Percentiles rank a stretch among this genome's conserved stretches.
Evolutionary conservation across 2,888 invertebrate species (phyloP).

Genomic region (Maniola hyperantus): DNA sequence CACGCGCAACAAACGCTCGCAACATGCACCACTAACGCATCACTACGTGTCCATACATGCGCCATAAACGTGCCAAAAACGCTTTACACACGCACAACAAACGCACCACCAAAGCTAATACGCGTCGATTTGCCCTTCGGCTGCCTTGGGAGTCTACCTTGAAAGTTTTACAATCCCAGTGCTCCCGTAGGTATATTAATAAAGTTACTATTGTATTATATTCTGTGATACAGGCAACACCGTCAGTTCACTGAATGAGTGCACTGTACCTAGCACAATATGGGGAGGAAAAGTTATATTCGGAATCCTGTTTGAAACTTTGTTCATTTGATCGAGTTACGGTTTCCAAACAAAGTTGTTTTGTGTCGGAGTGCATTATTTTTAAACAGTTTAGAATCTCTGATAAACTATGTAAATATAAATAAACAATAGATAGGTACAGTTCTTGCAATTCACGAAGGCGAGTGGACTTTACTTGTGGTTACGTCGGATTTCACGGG

Average conservation of each 20-base stretch:
- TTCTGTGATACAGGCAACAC: slow-evolving; percentile 13
- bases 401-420: background rate
- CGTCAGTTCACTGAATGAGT: slow-evolving; percentile 44
- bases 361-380: slow-evolving; percentile 10
- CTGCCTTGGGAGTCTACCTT: too few species aligned
- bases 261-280: slow-evolving; percentile 38
- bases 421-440: too few species aligned
- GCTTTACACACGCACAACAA: too few species aligned
- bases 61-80: too few species aligned
- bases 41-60: too few species aligned
- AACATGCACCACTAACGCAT: too few species aligned
- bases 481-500: too few species aligned
- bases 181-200: slow-evolving; percentile 2
- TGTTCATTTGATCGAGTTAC: slow-evolving; percentile 32
- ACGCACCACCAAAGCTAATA: too few species aligned
- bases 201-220: slow-evolving; percentile 4
- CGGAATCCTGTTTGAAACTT: slow-evolving; percentile 38
- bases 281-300: slow-evolving; percentile 41
- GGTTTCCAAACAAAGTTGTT: slow-evolving; percentile 30
- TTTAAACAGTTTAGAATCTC: slow-evolving; percentile 10
- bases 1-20: too few species aligned
- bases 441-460: too few species aligned
- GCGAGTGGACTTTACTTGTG: too few species aligned
- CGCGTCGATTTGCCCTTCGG: too few species aligned
- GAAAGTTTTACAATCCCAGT: background rate